Evolutionary conservation across 2,113 vertebrate genomes (phyloP).

Genomic region (Dissostichus mawsoni): DNA sequence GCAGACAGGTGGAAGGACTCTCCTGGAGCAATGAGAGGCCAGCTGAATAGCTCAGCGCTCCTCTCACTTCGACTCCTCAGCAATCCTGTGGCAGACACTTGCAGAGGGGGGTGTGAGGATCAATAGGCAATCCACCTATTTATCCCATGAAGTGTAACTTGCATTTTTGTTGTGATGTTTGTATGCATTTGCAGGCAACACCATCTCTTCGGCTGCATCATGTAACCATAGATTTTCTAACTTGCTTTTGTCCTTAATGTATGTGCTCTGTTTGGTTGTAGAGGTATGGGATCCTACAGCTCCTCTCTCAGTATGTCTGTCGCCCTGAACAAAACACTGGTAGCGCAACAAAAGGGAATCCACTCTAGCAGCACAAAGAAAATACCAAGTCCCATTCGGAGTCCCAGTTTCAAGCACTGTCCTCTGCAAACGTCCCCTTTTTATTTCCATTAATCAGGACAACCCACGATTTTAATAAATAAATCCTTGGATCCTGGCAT

Average conservation of each 20-base stretch:
- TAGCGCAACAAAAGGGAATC: constrained; percentile 63
- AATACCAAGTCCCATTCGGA: constrained; percentile 61
- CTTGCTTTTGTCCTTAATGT: constrained; percentile 54
- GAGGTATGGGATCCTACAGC: constrained; percentile 49
- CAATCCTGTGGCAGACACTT: constrained; percentile 67
- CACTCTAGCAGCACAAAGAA: constrained; percentile 48
- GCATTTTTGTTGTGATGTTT: constrained; percentile 42
- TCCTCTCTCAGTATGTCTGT: constrained; percentile 62
- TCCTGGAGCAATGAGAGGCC: constrained; percentile 73
- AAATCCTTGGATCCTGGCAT: constrained; percentile 59
- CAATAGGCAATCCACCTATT: constrained; percentile 50
- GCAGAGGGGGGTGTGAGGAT: constrained; percentile 42
- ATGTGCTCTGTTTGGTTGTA: constrained; percentile 32
- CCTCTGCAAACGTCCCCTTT: constrained; percentile 54
- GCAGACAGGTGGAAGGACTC: constrained; percentile 67
- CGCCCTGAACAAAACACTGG: constrained; percentile 42
- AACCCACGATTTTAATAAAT: constrained; percentile 18
- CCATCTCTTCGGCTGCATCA: constrained; percentile 32
- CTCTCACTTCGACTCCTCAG: constrained; percentile 72
- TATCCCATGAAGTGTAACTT: constrained; percentile 46
- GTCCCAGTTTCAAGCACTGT: constrained; percentile 58
- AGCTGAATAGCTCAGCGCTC: constrained; percentile 78
- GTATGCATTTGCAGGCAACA: constrained; percentile 18
- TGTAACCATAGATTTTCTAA: constrained; percentile 47
- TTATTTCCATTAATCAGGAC: constrained; percentile 39